A percentile compares a stretch with the other conserved stretches of the same genome.
Evolutionary conservation across 2,797 vertebrate species (phyloP).

Genomic region (Rachycentron canadum): DNA sequence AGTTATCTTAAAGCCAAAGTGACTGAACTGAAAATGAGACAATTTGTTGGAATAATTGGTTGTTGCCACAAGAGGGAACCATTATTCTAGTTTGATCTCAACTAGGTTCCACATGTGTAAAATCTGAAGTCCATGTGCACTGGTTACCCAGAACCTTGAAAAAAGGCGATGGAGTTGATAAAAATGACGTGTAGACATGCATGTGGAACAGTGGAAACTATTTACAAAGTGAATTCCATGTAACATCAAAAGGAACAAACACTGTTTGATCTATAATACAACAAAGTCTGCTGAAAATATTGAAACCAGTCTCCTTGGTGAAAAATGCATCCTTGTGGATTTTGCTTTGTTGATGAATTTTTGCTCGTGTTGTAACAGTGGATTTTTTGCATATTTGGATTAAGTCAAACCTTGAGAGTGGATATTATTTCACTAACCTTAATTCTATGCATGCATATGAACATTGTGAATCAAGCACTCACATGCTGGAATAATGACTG

Average conservation of each 20-base stretch:
- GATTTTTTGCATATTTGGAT: not conserved
- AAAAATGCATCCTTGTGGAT: constrained; percentile 3
- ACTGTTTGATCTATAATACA: constrained; percentile 8
- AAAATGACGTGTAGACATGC: not conserved
- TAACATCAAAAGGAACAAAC: constrained; percentile 26
- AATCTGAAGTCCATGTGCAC: not conserved
- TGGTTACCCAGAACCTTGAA: not conserved
- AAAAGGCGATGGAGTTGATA: not conserved
- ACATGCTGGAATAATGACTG: not conserved
- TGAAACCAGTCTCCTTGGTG: not conserved
- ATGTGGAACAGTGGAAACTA: constrained; percentile 6
- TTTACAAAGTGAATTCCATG: constrained; percentile 41
- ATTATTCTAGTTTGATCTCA: constrained; percentile 7
- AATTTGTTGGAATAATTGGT: not conserved
- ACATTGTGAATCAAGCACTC: not conserved
- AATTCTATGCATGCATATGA: constrained; percentile 17
- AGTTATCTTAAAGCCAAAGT: not conserved
- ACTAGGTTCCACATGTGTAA: not conserved
- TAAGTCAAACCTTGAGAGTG: not conserved
- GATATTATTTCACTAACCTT: not conserved
- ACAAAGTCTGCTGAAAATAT: constrained; percentile 1
- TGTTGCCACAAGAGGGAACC: constrained; percentile 42
- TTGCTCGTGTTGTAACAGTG: not conserved
- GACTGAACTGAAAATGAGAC: not conserved
- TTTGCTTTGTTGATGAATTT: constrained; percentile 1